Conservation (phyloP, 2,888 invertebrate genomes). For the Tachina grossa region DNA sequence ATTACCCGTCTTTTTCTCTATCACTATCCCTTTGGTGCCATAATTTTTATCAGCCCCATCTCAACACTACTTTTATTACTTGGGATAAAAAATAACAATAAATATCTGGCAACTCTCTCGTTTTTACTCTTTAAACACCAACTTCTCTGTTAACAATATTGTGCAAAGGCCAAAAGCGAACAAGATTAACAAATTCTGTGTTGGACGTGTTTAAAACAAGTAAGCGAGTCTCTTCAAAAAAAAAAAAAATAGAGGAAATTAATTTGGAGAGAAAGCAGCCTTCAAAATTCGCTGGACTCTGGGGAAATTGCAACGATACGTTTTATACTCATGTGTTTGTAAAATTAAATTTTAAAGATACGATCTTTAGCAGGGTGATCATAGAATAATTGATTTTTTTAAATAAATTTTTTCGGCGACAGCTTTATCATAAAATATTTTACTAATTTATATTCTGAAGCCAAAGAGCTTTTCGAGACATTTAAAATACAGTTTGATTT, state of each 20-base stretch:
- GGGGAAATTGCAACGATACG: background rate
- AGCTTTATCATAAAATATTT: background rate
- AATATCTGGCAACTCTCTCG: slow-evolving; percentile 18
- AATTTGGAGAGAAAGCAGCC: slow-evolving; percentile 31
- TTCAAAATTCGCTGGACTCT: background rate
- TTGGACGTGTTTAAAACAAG: background rate
- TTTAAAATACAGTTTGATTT: background rate
- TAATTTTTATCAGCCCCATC: too few species aligned
- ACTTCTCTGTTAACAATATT: slow-evolving; percentile 42
- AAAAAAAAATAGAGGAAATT: slow-evolving; percentile 25
- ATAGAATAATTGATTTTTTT: background rate
- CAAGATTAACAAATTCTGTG: background rate
- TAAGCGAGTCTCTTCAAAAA: slow-evolving; percentile 9
- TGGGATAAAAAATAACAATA: too few species aligned
- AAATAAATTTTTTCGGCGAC: background rate
- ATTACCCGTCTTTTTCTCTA: too few species aligned
- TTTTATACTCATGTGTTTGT: background rate
- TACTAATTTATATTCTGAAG: too few species aligned
- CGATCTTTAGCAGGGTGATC: background rate
- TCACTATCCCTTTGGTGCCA: too few species aligned
- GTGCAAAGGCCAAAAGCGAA: slow-evolving; percentile 39
- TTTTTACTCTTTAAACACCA: slow-evolving; percentile 13
- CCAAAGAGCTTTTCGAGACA: background rate
- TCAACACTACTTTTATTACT: too few species aligned
- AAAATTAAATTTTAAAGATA: background rate